phyloP scores from a whole-genome alignment of 2,113 vertebrate genomes.

The Rafetus swinhoei region DNA sequence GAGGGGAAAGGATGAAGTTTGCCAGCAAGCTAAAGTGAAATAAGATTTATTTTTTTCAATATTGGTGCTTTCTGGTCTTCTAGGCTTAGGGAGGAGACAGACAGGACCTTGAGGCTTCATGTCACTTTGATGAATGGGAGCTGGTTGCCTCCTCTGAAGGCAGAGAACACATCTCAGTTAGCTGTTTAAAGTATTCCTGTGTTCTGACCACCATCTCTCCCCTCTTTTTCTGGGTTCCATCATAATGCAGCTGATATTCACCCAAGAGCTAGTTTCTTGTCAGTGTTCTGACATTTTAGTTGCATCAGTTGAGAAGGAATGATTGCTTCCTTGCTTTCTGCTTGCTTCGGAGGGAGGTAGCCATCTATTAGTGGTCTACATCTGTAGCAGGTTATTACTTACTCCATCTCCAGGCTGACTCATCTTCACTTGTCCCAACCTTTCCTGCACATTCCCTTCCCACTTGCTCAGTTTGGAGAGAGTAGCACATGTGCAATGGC shows the following conservation, averaged over 20 bases:
- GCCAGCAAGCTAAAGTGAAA: constrained; percentile 9
- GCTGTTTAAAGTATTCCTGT: background rate
- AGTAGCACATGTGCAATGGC: background rate
- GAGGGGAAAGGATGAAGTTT: constrained; percentile 11
- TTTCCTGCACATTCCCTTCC: background rate
- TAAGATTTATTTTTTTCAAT: background rate
- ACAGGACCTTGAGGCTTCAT: background rate
- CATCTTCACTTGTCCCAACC: constrained; percentile 26
- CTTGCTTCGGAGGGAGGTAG: background rate
- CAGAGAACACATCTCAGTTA: background rate
- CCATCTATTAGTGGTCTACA: background rate
- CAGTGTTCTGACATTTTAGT: background rate
- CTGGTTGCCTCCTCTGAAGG: background rate
- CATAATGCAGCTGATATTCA: background rate
- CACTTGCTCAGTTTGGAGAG: background rate
- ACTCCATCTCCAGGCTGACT: background rate
- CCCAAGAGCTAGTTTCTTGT: constrained; percentile 14
- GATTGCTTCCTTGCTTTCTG: constrained; percentile 28
- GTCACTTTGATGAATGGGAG: background rate
- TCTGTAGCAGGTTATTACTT: background rate
- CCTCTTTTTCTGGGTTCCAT: background rate
- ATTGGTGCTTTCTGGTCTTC: background rate
- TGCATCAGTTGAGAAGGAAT: background rate
- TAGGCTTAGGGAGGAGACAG: background rate
- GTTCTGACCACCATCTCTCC: background rate